These are phyloP conservation scores for Protobothrops flavoviridis DNA, from an alignment of 2,113 vertebrate species.

Conservation along the genomic window DNA sequence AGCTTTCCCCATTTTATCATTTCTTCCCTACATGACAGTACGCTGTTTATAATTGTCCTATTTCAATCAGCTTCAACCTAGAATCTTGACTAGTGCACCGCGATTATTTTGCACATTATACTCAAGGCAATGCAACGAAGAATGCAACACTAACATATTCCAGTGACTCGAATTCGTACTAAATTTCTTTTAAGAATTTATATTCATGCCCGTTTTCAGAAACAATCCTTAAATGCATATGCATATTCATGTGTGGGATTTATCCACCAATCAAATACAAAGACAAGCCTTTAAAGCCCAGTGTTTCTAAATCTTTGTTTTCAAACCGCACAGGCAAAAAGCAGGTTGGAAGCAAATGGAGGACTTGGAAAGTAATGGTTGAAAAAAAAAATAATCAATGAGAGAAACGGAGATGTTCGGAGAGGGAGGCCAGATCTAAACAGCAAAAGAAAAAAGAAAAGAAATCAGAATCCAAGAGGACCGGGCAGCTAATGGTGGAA, in stretches of 20 bases:
- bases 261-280: not conserved
- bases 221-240: not conserved
- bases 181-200: too few species aligned
- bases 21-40: too few species aligned
- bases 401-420: not conserved
- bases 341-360: not conserved
- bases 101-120: not conserved
- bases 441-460: too few species aligned
- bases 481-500: slow-evolving; percentile 19
- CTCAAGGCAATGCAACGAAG: not conserved
- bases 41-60: not conserved
- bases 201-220: not conserved
- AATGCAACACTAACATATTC: not conserved
- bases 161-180: not conserved
- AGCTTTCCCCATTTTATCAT: not conserved
- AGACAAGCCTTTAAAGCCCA: not conserved
- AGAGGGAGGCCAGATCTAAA: not conserved
- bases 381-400: not conserved
- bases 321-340: not conserved
- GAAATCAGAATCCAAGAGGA: slow-evolving; percentile 18
- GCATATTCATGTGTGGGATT: not conserved
- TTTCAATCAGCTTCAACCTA: not conserved
- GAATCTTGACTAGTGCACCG: not conserved
- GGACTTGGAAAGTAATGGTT: accelerated
- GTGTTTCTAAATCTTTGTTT: not conserved